Evolutionary conservation across 2,797 vertebrate species (phyloP), one percentile per base, ranked within the genome.

Genomic region (Odontamblyopus rebecca): DNA sequence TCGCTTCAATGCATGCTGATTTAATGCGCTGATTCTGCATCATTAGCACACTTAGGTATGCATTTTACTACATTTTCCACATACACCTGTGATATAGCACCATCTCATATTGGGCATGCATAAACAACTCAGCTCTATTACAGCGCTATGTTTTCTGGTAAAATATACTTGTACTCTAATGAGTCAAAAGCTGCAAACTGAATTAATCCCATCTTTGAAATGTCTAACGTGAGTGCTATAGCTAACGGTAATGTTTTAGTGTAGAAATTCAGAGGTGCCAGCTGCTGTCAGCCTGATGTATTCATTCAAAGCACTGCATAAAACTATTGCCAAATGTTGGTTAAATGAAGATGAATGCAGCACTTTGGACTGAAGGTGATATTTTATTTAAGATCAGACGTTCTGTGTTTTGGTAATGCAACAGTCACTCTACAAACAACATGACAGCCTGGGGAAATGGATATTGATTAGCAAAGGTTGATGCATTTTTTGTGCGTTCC

Each of bases 401-500:
- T 85, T 91, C 72, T 84, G 82, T 89, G 88, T 93, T 93, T 92
- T 88, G 86, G 88, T 93, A 93, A 93, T 93, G 89, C 91, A 86
- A 67, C 86, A 86, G 87, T 84, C 86, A 83, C 86, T 88, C 83
- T 77, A 78, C 56, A 83, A 92, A 88, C 88, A 89, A 91, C 89
- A 92, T 92, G 93, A 94, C 93, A 93, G 91, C 82, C 84, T 69
- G 27, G 83, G 92, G 89, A 92, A 94, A 94, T 93, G 90, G 93
- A 93, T 94, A 95, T 95, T 94, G 93, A 95, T 95, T 94, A 87
- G 86, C 88, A 91, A 91, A 92, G 88, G 82, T 87, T 92, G 85
- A 85, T 82, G 80, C 72, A 72, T 80, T 82, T 80, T 78, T 70
- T 70, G 71, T 61, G 67, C 59, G 35, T 68, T 72, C 69, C 7